Evolutionary conservation across 2,888 invertebrate species (phyloP).

Genomic region (Artemia sinica): DNA sequence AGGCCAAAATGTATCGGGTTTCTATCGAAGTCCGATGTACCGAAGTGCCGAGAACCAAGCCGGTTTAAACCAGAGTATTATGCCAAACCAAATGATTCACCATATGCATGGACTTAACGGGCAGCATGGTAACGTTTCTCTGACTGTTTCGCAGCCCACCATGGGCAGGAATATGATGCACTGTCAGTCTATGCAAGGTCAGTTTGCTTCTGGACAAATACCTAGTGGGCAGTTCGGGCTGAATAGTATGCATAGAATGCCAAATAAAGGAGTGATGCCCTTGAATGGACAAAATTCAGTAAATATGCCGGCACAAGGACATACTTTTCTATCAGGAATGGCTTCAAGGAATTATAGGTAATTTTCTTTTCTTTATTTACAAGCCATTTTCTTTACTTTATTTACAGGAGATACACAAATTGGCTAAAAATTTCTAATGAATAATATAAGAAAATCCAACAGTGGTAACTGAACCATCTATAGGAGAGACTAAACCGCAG

Average conservation of each 20-base stretch:
- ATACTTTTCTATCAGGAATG: background rate
- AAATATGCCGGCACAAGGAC: background rate
- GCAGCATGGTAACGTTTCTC: background rate
- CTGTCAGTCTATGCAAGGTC: conserved; percentile 1
- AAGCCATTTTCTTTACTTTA: too few relatives aligned
- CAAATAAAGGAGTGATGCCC: background rate
- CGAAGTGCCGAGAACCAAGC: background rate
- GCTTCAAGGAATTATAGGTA: background rate
- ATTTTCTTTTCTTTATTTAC: background rate
- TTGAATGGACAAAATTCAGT: background rate
- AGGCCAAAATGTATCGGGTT: background rate
- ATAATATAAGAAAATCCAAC: too few relatives aligned
- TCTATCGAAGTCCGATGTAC: background rate
- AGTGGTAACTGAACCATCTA: too few relatives aligned
- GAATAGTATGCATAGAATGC: conserved; percentile 11
- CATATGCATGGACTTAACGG: background rate
- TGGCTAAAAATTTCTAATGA: too few relatives aligned
- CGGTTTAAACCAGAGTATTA: background rate
- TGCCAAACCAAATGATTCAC: background rate
- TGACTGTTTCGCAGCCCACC: background rate
- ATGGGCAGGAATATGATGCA: background rate
- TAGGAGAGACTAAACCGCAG: too few relatives aligned
- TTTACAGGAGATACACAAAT: too few relatives aligned
- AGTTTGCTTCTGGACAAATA: background rate
- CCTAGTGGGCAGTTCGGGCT: background rate